Base-by-base conservation (phyloP, 2,888 invertebrate species). In the Megastigmus dorsalis region DNA sequence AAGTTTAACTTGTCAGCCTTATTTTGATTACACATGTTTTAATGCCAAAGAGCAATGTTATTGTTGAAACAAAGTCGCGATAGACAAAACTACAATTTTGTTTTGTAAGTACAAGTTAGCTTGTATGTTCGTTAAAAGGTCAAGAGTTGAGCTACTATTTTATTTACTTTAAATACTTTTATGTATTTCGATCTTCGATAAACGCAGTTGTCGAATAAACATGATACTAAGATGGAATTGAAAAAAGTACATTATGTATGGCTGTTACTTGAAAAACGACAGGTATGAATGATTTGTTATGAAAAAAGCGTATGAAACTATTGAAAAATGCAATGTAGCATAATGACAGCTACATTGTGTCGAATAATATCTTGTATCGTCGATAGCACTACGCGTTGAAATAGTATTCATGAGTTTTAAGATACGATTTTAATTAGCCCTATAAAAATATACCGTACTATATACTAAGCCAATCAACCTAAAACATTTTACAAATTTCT, bases 21-120 rank as follows among this genome's bases (percentile, higher is more conserved):
- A 57, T 67, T 76, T 66, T 33, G 41, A 59, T 70, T 43, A 48
- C 18, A 15, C 57, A 28, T 54, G 41, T 69, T 50, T 69, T 68
- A 63, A 76, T 65, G 54, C 72, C 72, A 72, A 72, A 69, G 65
- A 66, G 59, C 57, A 76, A 62, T 66, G 67, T 74, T 74, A 76
- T 70, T 62, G 54, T 74, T 73, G 20, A 68, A 70, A 10, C 23
- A 48, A 54, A 4, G 18, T 69, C 54, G 10, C 38, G 13, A 18
- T 36, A 62, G 50, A 52, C 36, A 30, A 67, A 45, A 57, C 28
- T 45, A 26, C n/a, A 45, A 15, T 62, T 75, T 75, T 75, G 50
- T 43, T 55, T 55, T 62, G 41, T 48, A 33, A 41, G 52, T 65
- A 52, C 33, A 48, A 67, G 28, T 43, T 67, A 67, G 50, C 45